A percentile compares a stretch with the other conserved stretches of the same genome.
Conservation (phyloP, 1,140 invertebrate species). For the Cydia fagiglandana region DNA sequence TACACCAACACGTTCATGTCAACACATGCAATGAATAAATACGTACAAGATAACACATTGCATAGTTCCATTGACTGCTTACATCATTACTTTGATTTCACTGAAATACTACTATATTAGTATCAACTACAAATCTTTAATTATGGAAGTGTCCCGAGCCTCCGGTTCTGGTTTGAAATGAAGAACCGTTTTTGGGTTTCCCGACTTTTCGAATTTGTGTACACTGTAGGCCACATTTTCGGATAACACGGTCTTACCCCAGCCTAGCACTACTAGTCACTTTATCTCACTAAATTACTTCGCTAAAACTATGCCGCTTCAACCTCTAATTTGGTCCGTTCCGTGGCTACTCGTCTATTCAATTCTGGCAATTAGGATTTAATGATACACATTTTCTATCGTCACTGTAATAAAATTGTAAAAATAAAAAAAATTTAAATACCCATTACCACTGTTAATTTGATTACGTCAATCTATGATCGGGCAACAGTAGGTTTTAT, state of each 20-base stretch:
- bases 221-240: neutral
- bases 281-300: neutral
- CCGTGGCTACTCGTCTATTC: neutral
- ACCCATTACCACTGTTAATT: neutral
- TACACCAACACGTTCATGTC: conserved; percentile 1
- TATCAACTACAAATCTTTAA: conserved; percentile 32
- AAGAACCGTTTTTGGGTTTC: neutral
- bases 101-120: conserved; percentile 28
- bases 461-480: neutral
- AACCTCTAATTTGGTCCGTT: conserved; percentile 3
- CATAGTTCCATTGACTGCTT: conserved; percentile 70
- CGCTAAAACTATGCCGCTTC: conserved; percentile 1
- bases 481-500: neutral
- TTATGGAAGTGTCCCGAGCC: conserved; percentile 22
- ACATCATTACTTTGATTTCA: conserved; percentile 42
- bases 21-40: conserved; percentile 56
- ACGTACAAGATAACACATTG: conserved; percentile 63
- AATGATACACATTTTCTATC: neutral
- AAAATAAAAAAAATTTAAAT: neutral
- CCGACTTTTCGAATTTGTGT: neutral
- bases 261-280: neutral
- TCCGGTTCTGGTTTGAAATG: conserved; percentile 6
- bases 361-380: neutral
- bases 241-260: neutral
- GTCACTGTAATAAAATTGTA: neutral